phyloP scores from a whole-genome alignment of 2,797 vertebrate genomes.

The Falco peregrinus region DNA sequence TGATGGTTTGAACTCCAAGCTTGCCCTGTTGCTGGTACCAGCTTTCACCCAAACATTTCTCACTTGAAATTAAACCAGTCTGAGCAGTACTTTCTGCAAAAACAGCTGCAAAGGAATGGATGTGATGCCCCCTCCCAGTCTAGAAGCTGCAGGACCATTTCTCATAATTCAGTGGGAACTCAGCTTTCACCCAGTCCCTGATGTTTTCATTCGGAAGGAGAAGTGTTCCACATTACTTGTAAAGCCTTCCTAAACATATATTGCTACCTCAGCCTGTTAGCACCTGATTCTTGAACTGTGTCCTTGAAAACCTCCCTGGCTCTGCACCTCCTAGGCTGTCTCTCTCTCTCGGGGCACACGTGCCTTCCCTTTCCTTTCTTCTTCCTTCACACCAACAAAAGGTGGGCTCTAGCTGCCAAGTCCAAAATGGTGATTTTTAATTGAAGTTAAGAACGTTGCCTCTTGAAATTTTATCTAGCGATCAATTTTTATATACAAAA shows the following conservation, averaged over 20 bases:
- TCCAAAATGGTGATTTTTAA: not conserved
- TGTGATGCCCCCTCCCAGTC: not conserved
- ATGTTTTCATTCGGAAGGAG: not conserved
- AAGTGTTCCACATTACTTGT: not conserved
- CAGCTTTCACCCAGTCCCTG: not conserved
- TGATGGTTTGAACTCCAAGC: not conserved
- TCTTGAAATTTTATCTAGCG: not conserved
- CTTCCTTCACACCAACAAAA: not conserved
- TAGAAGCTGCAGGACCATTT: not conserved
- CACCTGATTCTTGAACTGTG: not conserved
- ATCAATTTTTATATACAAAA: not conserved
- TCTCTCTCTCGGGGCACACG: rapidly evolving
- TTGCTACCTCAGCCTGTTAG: not conserved
- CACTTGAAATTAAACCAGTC: not conserved
- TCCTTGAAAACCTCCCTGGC: not conserved
- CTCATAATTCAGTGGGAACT: not conserved
- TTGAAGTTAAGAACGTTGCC: not conserved
- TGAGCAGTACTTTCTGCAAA: not conserved
- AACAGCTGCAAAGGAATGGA: not conserved
- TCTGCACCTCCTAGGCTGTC: not conserved
- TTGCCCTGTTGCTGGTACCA: not conserved
- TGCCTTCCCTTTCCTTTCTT: not conserved
- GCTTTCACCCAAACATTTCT: not conserved
- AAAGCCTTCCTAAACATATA: not conserved
- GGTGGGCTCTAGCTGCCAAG: not conserved